A percentile compares a stretch with the other conserved stretches of the same genome.
phyloP scores from a whole-genome alignment of 2,888 invertebrate species.

The Spilosoma lubricipeda region DNA sequence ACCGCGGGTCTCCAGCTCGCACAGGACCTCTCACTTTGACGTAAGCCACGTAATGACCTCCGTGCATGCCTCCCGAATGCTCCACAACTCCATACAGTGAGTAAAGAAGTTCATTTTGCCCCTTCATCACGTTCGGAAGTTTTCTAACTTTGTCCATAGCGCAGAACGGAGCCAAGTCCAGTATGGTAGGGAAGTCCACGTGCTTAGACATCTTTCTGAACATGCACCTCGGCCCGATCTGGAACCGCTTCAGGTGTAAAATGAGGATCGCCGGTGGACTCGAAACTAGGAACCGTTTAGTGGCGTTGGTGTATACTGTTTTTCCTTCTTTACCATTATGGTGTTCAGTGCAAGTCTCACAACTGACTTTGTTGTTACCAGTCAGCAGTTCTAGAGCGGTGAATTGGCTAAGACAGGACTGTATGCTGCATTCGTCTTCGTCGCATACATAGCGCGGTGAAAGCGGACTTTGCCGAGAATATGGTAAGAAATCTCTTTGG shows the following conservation, averaged over 20 bases:
- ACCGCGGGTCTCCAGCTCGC: conserved; percentile 88
- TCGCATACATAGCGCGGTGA: conserved; percentile 90
- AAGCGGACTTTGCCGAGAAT: conserved; percentile 81
- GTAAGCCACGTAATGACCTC: conserved; percentile 96
- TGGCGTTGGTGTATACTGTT: conserved; percentile 92
- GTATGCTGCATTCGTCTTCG: conserved; percentile 93
- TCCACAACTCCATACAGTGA: conserved; percentile 98
- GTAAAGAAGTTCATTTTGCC: conserved; percentile 91
- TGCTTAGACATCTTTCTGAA: conserved; percentile 94
- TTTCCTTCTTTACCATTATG: conserved; percentile 89
- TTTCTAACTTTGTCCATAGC: conserved; percentile 88
- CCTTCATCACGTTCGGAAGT: conserved; percentile 87
- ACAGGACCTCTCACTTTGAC: conserved; percentile 93
- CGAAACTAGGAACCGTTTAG: conserved; percentile 94
- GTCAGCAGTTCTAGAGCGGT: conserved; percentile 96
- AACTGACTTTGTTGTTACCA: conserved; percentile 97
- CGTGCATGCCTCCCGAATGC: conserved; percentile 96
- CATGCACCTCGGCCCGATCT: conserved; percentile 90
- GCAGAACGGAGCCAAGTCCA: conserved; percentile 97
- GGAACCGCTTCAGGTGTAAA: conserved; percentile 97
- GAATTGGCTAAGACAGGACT: conserved; percentile 96
- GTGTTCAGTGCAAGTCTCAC: conserved; percentile 95
- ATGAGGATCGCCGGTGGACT: conserved; percentile 97
- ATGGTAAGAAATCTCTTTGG: conserved; percentile 68
- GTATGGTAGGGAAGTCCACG: conserved; percentile 93